A percentile compares a stretch with the other conserved stretches of the same genome.
Evolutionary conservation across 2,888 invertebrate genomes (phyloP).

Genomic region (Drosophila mulleri): DNA sequence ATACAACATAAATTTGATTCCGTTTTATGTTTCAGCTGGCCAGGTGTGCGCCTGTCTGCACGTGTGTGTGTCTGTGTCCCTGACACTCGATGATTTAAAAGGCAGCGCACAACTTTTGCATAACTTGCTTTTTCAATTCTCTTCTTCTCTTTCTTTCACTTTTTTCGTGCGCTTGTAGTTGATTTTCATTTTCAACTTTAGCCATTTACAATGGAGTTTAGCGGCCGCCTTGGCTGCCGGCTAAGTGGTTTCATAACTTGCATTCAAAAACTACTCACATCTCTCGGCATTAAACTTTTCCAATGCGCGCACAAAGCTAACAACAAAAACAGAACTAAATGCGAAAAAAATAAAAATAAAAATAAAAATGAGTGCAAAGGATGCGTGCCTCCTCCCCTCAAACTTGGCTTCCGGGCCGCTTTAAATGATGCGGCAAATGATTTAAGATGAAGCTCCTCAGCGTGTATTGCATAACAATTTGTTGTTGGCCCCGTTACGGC

Average conservation of each 20-base stretch:
- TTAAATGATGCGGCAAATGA: conserved; percentile 61
- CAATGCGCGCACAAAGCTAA: conserved; percentile 42
- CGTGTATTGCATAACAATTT: conserved; percentile 65
- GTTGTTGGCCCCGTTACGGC: conserved; percentile 25
- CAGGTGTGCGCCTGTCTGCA: conserved; percentile 35
- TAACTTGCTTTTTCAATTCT: conserved; percentile 36
- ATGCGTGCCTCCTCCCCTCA: conserved; percentile 21
- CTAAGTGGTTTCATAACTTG: conserved; percentile 66
- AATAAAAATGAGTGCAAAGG: conserved; percentile 12
- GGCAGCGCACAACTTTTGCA: conserved; percentile 44
- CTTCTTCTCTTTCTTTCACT: not conserved
- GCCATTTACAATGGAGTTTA: conserved; percentile 31
- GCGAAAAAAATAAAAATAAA: not conserved
- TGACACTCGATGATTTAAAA: conserved; percentile 75
- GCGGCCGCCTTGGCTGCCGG: conserved; percentile 15
- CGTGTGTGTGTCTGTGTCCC: conserved; percentile 11
- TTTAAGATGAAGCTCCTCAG: conserved; percentile 54
- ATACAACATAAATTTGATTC: conserved; percentile 54
- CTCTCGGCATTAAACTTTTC: conserved; percentile 46
- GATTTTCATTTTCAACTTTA: conserved; percentile 19
- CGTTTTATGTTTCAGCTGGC: conserved; percentile 42
- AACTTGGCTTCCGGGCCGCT: conserved; percentile 18
- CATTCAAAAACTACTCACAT: conserved; percentile 51
- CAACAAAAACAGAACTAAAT: not conserved
- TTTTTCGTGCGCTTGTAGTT: conserved; percentile 28